A percentile compares a stretch with the other conserved stretches of the same genome.
Evolutionary conservation across 2,113 vertebrate genomes (phyloP).

Genomic region (Aleadryas rufinucha): DNA sequence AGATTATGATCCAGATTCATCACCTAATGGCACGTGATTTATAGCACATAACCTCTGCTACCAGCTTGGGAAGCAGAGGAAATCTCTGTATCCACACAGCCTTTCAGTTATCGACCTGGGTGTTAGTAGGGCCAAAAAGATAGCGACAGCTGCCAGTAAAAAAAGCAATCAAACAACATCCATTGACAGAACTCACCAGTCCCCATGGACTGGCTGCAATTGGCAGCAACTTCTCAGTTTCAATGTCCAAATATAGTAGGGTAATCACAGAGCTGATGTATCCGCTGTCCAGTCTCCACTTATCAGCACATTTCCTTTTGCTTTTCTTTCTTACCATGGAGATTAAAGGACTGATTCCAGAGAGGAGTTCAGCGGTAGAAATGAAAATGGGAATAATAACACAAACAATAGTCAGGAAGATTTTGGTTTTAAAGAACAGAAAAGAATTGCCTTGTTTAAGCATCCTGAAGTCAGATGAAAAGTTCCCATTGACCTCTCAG

Average conservation of each 20-base stretch:
- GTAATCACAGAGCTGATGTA: neutral
- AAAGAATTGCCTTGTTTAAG: neutral
- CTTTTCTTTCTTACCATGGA: neutral
- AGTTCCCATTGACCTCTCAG: neutral
- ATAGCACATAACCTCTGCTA: neutral
- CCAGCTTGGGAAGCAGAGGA: neutral
- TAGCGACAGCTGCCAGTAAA: slow-evolving; percentile 3
- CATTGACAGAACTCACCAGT: slow-evolving; percentile 7
- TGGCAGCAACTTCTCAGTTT: slow-evolving; percentile 17
- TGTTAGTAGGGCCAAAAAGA: slow-evolving; percentile 5
- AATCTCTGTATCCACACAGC: neutral
- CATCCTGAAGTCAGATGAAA: neutral
- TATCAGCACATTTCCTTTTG: neutral
- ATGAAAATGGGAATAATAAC: neutral
- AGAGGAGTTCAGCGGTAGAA: neutral
- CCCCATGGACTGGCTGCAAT: neutral
- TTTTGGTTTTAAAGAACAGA: neutral
- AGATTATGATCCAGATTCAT: neutral
- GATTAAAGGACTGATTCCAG: neutral
- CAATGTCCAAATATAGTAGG: slow-evolving; percentile 10
- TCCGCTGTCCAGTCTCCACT: neutral
- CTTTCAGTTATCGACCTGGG: neutral
- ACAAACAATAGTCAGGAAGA: neutral
- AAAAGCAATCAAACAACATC: slow-evolving; percentile 20
- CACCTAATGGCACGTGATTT: neutral